A percentile compares a stretch with the other conserved stretches of the same genome.
Conservation (phyloP, 2,113 vertebrate genomes). For the Epinephelus moara region DNA sequence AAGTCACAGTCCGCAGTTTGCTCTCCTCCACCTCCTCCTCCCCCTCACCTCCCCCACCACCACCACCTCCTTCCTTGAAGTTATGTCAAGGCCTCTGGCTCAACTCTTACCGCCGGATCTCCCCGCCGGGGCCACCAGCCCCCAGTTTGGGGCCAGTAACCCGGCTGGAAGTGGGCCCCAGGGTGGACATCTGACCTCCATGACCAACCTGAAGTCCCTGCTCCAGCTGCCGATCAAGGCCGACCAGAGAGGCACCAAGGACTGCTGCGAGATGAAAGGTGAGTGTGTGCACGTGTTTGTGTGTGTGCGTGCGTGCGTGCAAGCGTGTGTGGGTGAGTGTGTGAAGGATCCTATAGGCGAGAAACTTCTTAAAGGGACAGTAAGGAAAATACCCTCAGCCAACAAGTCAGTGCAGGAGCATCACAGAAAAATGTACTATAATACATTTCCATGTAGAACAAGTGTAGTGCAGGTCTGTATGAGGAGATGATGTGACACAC, state of each 20-base stretch:
- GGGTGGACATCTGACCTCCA: slow-evolving; percentile 83
- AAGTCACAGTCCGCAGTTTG: slow-evolving; percentile 52
- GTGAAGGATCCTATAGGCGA: background rate
- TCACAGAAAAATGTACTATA: fast-evolving
- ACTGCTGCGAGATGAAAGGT: slow-evolving; percentile 88
- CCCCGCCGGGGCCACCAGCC: slow-evolving; percentile 83
- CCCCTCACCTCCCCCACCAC: background rate
- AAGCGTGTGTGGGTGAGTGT: too few relatives aligned
- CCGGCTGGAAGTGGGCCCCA: slow-evolving; percentile 75
- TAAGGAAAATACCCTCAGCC: slow-evolving; percentile 9
- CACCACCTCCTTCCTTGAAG: slow-evolving; percentile 37
- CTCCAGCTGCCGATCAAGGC: slow-evolving; percentile 87
- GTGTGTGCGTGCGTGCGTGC: background rate
- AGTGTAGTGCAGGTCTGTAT: background rate
- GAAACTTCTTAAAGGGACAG: slow-evolving; percentile 55
- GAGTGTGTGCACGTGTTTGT: slow-evolving; percentile 49
- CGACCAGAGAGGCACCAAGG: slow-evolving; percentile 83
- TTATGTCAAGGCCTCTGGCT: slow-evolving; percentile 86
- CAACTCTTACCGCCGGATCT: slow-evolving; percentile 85
- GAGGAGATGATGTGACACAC: background rate
- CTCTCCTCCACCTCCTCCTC: slow-evolving; percentile 4
- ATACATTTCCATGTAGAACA: background rate
- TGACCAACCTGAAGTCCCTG: slow-evolving; percentile 86
- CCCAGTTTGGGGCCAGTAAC: slow-evolving; percentile 81
- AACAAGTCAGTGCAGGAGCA: background rate